These are phyloP conservation scores for Macheiramphus alcinus DNA, from an alignment of 2,113 vertebrate genomes.

Conservation along the genomic window DNA sequence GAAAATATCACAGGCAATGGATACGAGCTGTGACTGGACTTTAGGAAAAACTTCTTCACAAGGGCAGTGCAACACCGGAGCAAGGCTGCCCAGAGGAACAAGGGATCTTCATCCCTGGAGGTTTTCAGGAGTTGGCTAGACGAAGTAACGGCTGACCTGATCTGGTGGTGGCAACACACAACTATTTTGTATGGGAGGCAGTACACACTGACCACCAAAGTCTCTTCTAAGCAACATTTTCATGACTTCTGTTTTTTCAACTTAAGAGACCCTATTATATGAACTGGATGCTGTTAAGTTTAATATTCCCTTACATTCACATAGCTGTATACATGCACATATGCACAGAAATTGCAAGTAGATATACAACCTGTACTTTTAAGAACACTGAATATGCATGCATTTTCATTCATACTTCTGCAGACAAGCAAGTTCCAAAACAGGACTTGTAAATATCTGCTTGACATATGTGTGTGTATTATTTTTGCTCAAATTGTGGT, in stretches of 20 bases:
- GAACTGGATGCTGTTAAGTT: background rate
- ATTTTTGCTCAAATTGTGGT: background rate
- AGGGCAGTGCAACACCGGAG: background rate
- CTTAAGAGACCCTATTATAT: background rate
- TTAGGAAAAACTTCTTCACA: background rate
- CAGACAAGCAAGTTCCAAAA: background rate
- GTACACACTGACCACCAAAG: background rate
- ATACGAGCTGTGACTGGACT: background rate
- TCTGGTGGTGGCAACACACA: background rate
- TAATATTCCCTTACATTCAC: background rate
- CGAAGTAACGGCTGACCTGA: background rate
- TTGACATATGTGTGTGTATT: background rate
- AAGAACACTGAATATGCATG: background rate
- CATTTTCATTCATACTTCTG: background rate
- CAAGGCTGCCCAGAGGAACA: background rate
- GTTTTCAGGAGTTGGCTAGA: background rate
- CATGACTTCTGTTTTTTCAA: background rate
- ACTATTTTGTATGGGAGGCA: background rate
- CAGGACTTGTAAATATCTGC: background rate
- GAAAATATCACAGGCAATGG: background rate
- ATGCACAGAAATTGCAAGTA: background rate
- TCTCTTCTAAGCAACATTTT: background rate
- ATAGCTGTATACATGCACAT: background rate
- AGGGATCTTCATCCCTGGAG: background rate
- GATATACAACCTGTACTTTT: background rate